Evolutionary conservation across 2,113 vertebrate genomes (phyloP).

Genomic region (Neolamprologus falcicula): DNA sequence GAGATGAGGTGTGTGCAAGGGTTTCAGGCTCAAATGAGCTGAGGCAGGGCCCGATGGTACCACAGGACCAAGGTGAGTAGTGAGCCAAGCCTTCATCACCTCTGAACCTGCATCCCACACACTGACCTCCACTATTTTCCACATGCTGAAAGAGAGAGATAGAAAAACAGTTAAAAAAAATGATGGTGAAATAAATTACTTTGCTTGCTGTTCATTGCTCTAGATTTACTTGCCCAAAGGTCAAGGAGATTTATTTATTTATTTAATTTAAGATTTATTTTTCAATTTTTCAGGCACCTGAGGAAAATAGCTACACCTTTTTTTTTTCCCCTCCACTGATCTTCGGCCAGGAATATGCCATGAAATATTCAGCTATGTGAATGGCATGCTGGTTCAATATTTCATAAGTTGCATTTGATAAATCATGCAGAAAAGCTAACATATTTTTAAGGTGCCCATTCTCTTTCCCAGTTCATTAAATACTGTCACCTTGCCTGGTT

Average conservation of each 20-base stretch:
- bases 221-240: background rate
- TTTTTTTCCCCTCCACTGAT: background rate
- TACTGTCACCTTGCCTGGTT: background rate
- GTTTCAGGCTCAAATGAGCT: slow-evolving; percentile 85
- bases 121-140: slow-evolving; percentile 76
- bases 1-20: slow-evolving; percentile 68
- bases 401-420: background rate
- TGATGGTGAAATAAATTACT: background rate
- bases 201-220: background rate
- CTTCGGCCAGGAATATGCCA: background rate
- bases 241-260: background rate
- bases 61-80: slow-evolving; percentile 95
- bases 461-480: background rate
- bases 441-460: background rate
- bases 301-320: background rate
- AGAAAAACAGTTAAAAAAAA: background rate
- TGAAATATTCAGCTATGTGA: background rate
- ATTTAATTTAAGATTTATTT: background rate
- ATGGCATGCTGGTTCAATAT: background rate
- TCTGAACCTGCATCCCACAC: slow-evolving; percentile 81
- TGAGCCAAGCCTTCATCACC: slow-evolving; percentile 82
- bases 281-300: background rate
- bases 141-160: slow-evolving; percentile 69
- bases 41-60: slow-evolving; percentile 84
- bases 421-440: background rate